Percentiles rank a stretch among this genome's conserved stretches.
These are phyloP conservation scores for Callithrix jacchus DNA, from an alignment of 2,113 vertebrate species.

Conservation along the genomic window DNA sequence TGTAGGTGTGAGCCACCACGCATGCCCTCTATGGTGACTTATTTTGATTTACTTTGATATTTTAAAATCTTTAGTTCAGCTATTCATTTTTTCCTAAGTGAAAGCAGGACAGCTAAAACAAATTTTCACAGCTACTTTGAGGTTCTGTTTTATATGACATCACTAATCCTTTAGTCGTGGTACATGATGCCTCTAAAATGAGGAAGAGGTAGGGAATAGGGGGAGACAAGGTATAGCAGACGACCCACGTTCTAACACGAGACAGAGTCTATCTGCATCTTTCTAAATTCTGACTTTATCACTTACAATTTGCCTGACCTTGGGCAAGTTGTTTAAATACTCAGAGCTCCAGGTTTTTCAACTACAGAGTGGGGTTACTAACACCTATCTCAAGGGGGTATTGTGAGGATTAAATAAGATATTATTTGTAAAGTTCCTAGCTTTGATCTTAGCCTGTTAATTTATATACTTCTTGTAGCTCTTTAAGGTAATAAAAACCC, in stretches of 20 bases:
- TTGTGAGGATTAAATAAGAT: conserved; percentile 5
- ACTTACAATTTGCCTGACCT: not conserved
- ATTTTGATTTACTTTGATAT: not conserved
- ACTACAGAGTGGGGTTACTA: not conserved
- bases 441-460: not conserved
- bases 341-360: not conserved
- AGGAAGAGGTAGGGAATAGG: too few relatives aligned
- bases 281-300: not conserved
- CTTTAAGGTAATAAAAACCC: not conserved
- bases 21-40: too few relatives aligned
- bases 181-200: not conserved
- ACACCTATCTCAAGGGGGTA: not conserved
- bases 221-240: not conserved
- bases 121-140: not conserved
- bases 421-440: not conserved
- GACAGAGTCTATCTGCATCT: too few relatives aligned
- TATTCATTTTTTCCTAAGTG: not conserved
- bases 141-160: not conserved
- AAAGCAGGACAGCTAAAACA: not conserved
- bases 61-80: not conserved
- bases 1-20: not conserved
- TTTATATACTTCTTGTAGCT: not conserved
- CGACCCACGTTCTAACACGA: fast-evolving
- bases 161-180: not conserved
- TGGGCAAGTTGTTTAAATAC: not conserved